phyloP scores from a whole-genome alignment of 2,888 invertebrate species.

The Helobdella robusta region DNA sequence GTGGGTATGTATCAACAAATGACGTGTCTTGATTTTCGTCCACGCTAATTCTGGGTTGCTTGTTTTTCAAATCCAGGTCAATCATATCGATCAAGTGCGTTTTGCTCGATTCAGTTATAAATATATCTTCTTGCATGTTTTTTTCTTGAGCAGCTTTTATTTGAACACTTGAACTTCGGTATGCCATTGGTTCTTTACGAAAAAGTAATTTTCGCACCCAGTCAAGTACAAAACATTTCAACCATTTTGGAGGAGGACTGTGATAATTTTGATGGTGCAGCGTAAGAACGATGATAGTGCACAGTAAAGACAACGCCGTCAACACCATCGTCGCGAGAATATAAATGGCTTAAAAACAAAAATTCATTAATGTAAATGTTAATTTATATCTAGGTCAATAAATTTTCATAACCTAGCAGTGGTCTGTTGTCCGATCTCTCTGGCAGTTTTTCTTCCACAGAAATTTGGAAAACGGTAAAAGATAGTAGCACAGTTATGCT shows the following conservation, averaged over 20 bases:
- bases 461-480: constrained; percentile 15
- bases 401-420: constrained; percentile 3
- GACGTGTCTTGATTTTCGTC: too few species aligned
- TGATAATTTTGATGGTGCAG: constrained; percentile 1
- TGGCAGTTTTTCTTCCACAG: constrained; percentile 4
- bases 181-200: background rate
- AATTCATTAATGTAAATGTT: background rate
- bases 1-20: too few species aligned
- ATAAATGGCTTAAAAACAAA: constrained; percentile 13
- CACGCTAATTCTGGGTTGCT: too few species aligned
- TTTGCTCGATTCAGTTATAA: too few species aligned
- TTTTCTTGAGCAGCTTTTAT: too few species aligned
- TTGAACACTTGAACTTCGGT: too few species aligned
- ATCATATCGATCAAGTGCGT: too few species aligned
- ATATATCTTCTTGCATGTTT: too few species aligned
- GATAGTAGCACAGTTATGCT: constrained; percentile 7
- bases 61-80: too few species aligned
- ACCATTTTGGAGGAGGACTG: constrained; percentile 1
- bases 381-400: background rate
- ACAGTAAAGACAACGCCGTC: constrained; percentile 5
- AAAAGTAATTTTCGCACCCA: constrained; percentile 12
- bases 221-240: background rate
- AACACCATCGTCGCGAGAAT: background rate
- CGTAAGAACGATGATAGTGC: constrained; percentile 12
- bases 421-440: constrained; percentile 15